A percentile compares a stretch with the other conserved stretches of the same genome.
Evolutionary conservation across 2,888 invertebrate species (phyloP).

Genomic region (Pristionchus exspectatus): DNA sequence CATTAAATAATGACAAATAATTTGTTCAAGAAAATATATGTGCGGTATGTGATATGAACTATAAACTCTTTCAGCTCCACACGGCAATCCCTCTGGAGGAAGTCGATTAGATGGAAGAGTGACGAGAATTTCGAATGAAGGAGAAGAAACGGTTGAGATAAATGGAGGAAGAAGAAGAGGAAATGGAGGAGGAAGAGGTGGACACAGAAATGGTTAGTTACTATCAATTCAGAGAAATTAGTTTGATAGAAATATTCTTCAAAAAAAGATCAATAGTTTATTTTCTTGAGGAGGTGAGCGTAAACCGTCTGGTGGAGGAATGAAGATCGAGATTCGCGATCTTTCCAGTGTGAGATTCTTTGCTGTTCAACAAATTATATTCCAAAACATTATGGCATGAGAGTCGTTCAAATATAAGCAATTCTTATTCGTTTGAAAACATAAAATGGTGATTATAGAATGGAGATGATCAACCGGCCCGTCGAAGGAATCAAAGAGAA

Average conservation of each 20-base stretch:
- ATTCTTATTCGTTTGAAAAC: background rate
- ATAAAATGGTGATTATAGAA: background rate
- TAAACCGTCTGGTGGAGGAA: background rate
- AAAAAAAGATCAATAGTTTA: background rate
- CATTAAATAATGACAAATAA: no score
- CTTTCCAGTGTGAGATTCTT: background rate
- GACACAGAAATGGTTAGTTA: background rate
- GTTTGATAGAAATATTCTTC: background rate
- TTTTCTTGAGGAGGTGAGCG: background rate
- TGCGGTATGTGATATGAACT: background rate
- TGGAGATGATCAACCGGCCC: slow-evolving; percentile 43
- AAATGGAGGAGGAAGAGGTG: slow-evolving; percentile 19
- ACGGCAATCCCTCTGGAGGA: background rate
- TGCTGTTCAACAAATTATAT: no score
- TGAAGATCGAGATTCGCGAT: slow-evolving; percentile 40
- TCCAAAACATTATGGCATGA: no score
- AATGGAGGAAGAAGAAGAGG: slow-evolving; percentile 49
- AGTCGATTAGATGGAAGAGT: slow-evolving; percentile 49
- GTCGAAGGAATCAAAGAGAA: slow-evolving; percentile 34
- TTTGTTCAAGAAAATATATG: no score
- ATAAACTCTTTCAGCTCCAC: background rate
- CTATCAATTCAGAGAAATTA: background rate
- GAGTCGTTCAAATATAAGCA: background rate
- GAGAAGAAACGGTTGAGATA: background rate
- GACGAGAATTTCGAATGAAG: slow-evolving; percentile 16